A percentile compares a stretch with the other conserved stretches of the same genome.
Evolutionary conservation across 2,888 invertebrate genomes (phyloP).

Genomic region (Microplitis manilae): DNA sequence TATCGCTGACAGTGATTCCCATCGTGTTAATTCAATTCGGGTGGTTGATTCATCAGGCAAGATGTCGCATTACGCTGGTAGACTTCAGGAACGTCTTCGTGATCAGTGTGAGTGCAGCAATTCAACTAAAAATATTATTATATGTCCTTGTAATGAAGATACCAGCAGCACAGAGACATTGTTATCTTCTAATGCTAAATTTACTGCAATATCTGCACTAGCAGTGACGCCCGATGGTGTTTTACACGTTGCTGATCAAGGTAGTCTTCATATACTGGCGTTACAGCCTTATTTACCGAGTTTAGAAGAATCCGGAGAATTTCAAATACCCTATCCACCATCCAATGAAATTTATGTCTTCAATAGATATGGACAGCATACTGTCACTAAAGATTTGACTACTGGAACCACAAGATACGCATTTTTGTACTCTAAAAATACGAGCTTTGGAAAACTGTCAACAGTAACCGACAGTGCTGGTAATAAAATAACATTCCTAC

Average conservation of each 20-base stretch:
- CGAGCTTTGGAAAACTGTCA: conserved; percentile 93
- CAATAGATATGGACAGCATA: conserved; percentile 97
- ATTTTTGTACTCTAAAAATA: conserved; percentile 97
- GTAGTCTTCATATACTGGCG: conserved; percentile 87
- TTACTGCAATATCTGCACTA: conserved; percentile 90
- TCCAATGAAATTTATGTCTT: conserved; percentile 95
- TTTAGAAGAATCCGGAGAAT: conserved; percentile 91
- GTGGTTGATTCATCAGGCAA: conserved; percentile 92
- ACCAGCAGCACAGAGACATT: conserved; percentile 88
- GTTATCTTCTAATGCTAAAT: conserved; percentile 91
- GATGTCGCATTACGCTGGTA: conserved; percentile 94
- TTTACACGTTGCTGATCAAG: conserved; percentile 95
- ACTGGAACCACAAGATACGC: conserved; percentile 96
- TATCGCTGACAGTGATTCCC: conserved; percentile 93
- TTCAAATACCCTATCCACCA: conserved; percentile 93
- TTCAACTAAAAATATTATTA: conserved; percentile 67
- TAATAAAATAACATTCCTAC: conserved; percentile 90
- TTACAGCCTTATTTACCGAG: conserved; percentile 89
- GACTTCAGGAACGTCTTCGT: conserved; percentile 76
- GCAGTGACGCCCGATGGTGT: conserved; percentile 97
- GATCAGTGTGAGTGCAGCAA: conserved; percentile 64
- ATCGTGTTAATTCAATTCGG: conserved; percentile 86
- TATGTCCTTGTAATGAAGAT: conserved; percentile 77
- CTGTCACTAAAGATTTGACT: conserved; percentile 92
- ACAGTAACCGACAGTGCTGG: conserved; percentile 96